Conservation (phyloP, 2,888 invertebrate genomes). For the Drosophila recens region DNA sequence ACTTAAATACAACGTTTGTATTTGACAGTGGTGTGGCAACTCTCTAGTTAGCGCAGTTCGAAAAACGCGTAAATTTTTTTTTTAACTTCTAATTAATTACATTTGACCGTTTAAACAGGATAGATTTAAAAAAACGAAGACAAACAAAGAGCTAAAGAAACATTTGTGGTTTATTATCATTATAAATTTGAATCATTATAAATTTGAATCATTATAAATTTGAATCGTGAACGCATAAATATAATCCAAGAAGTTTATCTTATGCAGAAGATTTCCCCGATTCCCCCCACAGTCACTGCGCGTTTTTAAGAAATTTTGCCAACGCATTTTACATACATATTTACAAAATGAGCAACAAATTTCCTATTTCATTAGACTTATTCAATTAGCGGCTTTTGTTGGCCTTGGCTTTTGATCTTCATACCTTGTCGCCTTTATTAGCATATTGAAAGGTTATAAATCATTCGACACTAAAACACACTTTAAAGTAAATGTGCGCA, state of each 20-base stretch:
- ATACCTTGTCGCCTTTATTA: slow-evolving; percentile 1
- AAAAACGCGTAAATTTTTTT: too few species aligned
- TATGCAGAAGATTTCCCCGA: neutral
- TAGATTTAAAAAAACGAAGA: too few species aligned
- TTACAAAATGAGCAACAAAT: slow-evolving; percentile 12
- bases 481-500: neutral
- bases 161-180: too few species aligned
- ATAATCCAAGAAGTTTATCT: neutral
- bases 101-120: too few species aligned
- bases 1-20: neutral
- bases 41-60: neutral
- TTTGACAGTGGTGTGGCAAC: neutral
- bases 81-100: too few species aligned
- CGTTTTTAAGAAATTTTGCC: neutral
- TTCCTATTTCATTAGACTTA: slow-evolving; percentile 22
- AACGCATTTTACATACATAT: neutral
- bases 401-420: slow-evolving; percentile 17
- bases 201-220: too few species aligned
- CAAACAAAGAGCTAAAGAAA: too few species aligned
- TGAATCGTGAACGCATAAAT: too few species aligned
- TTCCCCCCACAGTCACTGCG: neutral
- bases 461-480: neutral
- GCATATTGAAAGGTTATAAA: neutral
- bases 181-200: neutral
- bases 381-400: slow-evolving; percentile 29